Conservation (phyloP, 2,113 vertebrate genomes). For the Orientallactaga bullata region DNA sequence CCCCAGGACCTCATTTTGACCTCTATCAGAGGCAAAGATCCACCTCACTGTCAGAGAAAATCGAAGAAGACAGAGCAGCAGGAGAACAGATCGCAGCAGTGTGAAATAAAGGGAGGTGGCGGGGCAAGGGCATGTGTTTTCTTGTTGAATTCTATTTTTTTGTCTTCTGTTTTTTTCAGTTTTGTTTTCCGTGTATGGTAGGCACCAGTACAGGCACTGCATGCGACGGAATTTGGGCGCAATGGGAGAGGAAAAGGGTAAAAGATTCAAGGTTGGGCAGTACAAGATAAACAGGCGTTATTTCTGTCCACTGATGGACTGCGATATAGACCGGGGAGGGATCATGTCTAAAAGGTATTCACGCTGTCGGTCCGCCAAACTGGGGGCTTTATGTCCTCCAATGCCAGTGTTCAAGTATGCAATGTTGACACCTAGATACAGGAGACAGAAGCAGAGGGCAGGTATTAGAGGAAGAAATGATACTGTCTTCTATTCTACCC, state of each 20-base stretch:
- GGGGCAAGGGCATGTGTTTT: slow-evolving; percentile 73
- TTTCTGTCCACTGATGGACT: slow-evolving; percentile 98
- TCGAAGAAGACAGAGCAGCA: slow-evolving; percentile 68
- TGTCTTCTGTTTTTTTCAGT: slow-evolving; percentile 82
- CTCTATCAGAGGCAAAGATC: slow-evolving; percentile 68
- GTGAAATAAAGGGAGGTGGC: slow-evolving; percentile 62
- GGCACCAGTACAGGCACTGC: slow-evolving; percentile 96
- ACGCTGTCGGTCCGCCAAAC: slow-evolving; percentile 96
- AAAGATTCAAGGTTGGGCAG: slow-evolving; percentile 71
- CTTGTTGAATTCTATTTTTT: slow-evolving; percentile 69
- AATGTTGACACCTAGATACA: slow-evolving; percentile 93
- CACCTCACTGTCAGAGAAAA: slow-evolving; percentile 74
- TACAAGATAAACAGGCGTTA: slow-evolving; percentile 85
- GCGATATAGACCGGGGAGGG: slow-evolving; percentile 97
- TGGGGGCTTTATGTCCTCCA: slow-evolving; percentile 95
- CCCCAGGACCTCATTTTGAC: slow-evolving; percentile 80
- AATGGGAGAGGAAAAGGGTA: slow-evolving; percentile 64
- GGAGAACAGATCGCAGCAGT: slow-evolving; percentile 76
- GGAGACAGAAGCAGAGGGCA: slow-evolving; percentile 35
- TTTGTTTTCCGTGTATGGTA: slow-evolving; percentile 88
- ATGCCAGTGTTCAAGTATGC: slow-evolving; percentile 97
- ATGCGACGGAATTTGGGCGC: slow-evolving; percentile 89
- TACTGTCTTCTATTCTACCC: not conserved
- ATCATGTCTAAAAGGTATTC: slow-evolving; percentile 99
- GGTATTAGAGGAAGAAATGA: slow-evolving; percentile 52